Conservation (phyloP, 2,888 invertebrate genomes). For the Petrophora chlorosata region DNA sequence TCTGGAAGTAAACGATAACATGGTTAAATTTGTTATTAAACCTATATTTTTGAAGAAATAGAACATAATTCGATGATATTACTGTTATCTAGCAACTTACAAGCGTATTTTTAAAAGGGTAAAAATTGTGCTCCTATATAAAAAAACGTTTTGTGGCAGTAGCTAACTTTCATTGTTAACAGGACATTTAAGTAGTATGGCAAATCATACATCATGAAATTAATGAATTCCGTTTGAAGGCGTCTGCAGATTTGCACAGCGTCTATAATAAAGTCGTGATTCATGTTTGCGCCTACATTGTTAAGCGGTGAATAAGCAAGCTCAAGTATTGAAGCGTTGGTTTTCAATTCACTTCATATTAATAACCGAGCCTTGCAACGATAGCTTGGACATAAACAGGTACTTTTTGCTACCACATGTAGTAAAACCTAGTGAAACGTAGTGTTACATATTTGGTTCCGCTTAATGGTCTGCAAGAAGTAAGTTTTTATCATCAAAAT, state of each 20-base stretch:
- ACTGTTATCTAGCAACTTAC: too few relatives aligned
- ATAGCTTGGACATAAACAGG: too few relatives aligned
- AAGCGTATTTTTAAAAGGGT: too few relatives aligned
- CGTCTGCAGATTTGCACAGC: constrained; percentile 25
- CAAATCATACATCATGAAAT: constrained; percentile 40
- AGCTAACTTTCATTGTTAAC: constrained; percentile 23
- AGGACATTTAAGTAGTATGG: background rate
- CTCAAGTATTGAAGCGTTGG: background rate
- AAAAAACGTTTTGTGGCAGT: too few relatives aligned
- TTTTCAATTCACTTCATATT: too few relatives aligned
- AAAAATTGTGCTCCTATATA: too few relatives aligned
- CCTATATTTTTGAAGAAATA: too few relatives aligned
- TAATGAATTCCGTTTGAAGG: constrained; percentile 38
- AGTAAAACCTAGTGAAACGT: background rate
- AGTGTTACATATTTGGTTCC: background rate
- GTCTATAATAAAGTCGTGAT: constrained; percentile 34
- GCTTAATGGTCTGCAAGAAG: background rate
- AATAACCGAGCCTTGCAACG: too few relatives aligned
- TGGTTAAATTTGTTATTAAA: too few relatives aligned
- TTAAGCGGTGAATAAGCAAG: constrained; percentile 19
- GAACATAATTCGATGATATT: too few relatives aligned
- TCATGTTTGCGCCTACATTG: constrained; percentile 22
- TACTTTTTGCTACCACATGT: too few relatives aligned
- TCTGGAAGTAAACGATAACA: too few relatives aligned
- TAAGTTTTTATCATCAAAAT: background rate